phyloP scores from a whole-genome alignment of 2,888 invertebrate genomes.

The Eupithecia centaureata region DNA sequence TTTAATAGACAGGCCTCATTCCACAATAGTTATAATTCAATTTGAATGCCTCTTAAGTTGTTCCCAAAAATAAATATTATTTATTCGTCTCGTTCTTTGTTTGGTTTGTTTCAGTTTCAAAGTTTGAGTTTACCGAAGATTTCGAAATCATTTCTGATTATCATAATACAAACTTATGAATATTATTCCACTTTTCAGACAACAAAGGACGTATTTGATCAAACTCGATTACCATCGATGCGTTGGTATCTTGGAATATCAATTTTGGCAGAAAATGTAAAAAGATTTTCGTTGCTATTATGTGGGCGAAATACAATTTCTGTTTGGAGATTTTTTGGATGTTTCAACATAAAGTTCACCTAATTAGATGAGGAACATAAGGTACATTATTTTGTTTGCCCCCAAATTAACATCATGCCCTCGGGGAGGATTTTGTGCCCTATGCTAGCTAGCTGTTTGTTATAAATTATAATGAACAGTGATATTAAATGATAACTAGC shows the following conservation, averaged over 20 bases:
- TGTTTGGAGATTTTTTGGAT: neutral
- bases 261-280: neutral
- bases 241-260: neutral
- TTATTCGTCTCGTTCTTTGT: neutral
- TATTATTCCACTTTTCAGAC: neutral
- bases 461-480: too few species aligned
- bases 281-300: neutral
- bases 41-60: slow-evolving; percentile 17
- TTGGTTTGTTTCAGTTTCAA: slow-evolving; percentile 13
- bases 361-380: neutral
- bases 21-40: slow-evolving; percentile 18
- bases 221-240: neutral
- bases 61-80: slow-evolving; percentile 12
- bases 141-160: slow-evolving; percentile 2
- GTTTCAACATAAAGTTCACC: neutral
- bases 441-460: too few species aligned
- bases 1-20: slow-evolving; percentile 5
- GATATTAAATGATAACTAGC: too few species aligned
- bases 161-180: neutral
- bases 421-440: neutral
- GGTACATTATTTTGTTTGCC: neutral
- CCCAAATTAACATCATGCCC: neutral
- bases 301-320: neutral
- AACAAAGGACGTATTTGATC: slow-evolving; percentile 1
- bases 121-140: neutral